Conservation (phyloP, 2,797 vertebrate genomes). For the Sebastes trivittatus region DNA sequence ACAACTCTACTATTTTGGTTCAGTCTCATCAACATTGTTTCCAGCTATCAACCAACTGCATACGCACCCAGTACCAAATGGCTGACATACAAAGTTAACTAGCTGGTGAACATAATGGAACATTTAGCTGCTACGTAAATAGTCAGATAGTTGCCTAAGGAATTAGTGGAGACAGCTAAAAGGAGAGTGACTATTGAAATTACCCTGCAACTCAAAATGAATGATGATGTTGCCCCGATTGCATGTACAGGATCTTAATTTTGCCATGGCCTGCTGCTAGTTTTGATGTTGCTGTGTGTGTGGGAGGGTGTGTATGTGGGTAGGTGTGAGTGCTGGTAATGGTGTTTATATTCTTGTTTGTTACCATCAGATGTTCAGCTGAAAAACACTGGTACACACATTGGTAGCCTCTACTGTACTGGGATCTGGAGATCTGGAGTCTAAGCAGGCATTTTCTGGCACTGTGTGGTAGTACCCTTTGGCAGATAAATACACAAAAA, state of each 20-base stretch:
- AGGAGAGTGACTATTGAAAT: neutral
- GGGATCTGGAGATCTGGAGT: neutral
- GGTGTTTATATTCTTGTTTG: conserved; percentile 10
- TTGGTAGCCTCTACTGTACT: neutral
- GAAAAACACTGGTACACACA: neutral
- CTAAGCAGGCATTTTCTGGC: neutral
- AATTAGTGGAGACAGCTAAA: neutral
- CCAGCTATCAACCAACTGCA: neutral
- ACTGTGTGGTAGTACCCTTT: neutral
- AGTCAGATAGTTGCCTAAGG: neutral
- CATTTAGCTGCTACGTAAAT: neutral
- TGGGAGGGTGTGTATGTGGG: conserved; percentile 7
- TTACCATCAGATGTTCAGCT: conserved; percentile 11
- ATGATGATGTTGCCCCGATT: neutral
- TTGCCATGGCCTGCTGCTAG: too few species aligned
- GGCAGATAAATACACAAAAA: neutral
- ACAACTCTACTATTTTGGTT: neutral
- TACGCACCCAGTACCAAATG: neutral
- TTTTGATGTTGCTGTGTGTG: neutral
- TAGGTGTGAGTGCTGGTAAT: neutral
- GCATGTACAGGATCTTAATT: neutral
- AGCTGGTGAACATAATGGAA: neutral
- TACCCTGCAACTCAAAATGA: neutral
- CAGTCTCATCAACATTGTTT: neutral
- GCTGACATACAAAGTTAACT: neutral